Evolutionary conservation across 2,113 vertebrate genomes (phyloP).

Genomic region (Cervus canadensis): DNA sequence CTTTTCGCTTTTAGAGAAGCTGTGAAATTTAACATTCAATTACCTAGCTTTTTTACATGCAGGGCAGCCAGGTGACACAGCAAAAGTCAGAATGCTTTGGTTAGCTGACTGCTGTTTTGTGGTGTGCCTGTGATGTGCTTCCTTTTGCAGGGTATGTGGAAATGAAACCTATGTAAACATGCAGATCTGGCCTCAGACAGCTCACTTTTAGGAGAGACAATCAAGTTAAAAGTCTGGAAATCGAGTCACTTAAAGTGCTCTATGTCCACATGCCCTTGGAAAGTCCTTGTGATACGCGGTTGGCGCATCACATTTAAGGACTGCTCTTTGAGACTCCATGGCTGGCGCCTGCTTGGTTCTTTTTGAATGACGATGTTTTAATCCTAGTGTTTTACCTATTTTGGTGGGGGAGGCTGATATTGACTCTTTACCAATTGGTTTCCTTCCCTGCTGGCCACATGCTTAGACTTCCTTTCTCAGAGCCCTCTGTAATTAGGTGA

Average conservation of each 20-base stretch:
- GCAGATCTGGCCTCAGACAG: neutral
- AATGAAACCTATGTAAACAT: neutral
- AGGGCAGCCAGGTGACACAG: fast-evolving
- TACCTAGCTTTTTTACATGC: neutral
- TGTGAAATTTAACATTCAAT: neutral
- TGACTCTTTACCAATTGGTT: neutral
- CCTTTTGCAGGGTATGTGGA: neutral
- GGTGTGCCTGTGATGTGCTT: neutral
- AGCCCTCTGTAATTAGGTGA: neutral
- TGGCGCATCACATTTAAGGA: neutral
- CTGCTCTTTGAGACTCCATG: neutral
- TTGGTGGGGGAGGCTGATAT: no score
- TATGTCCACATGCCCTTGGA: neutral
- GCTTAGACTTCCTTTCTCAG: neutral
- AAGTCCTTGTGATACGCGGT: neutral
- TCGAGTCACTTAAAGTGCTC: neutral
- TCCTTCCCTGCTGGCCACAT: neutral
- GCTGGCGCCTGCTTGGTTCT: neutral
- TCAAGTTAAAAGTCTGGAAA: neutral
- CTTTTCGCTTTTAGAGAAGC: neutral
- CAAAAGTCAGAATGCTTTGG: neutral
- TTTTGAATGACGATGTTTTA: neutral
- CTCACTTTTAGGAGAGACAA: neutral
- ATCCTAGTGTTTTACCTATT: neutral
- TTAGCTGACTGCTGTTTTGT: neutral